A percentile compares a stretch with the other conserved stretches of the same genome.
These are phyloP conservation scores for Huso huso DNA, from an alignment of 2,797 vertebrate genomes.

Conservation along the genomic window DNA sequence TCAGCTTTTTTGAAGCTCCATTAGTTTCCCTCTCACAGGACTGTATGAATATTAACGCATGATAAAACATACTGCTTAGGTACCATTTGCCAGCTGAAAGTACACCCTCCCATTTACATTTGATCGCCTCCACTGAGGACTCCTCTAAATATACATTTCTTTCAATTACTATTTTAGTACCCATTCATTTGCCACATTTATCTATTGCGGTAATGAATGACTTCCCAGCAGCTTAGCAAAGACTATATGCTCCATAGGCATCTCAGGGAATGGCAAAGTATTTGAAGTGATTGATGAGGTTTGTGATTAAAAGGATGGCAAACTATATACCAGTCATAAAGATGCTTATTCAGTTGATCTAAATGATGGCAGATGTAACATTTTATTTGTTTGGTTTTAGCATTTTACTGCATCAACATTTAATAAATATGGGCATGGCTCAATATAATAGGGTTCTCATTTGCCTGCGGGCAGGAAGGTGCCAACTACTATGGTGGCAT, in stretches of 20 bases:
- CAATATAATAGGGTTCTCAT: no score
- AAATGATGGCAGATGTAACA: no score
- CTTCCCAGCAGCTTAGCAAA: not conserved
- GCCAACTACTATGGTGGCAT: no score
- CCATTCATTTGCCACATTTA: conserved; percentile 6
- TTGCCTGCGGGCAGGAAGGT: no score
- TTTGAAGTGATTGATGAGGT: not conserved
- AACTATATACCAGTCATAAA: no score
- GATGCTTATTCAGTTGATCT: no score
- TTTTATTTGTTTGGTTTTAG: no score
- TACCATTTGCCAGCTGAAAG: not conserved
- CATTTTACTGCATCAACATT: no score
- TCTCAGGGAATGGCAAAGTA: conserved; percentile 2
- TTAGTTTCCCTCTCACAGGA: not conserved
- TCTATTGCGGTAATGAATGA: conserved; percentile 6
- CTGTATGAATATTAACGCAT: not conserved
- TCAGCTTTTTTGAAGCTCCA: not conserved
- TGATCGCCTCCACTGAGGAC: not conserved
- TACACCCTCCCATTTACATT: not conserved
- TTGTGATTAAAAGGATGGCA: not conserved
- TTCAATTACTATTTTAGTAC: conserved; percentile 6
- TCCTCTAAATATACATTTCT: conserved; percentile 6
- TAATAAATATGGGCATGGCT: no score
- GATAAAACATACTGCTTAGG: not conserved
- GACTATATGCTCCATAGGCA: conserved; percentile 4